Evolutionary conservation across 2,113 vertebrate genomes (phyloP).

Genomic region (Vidua macroura): DNA sequence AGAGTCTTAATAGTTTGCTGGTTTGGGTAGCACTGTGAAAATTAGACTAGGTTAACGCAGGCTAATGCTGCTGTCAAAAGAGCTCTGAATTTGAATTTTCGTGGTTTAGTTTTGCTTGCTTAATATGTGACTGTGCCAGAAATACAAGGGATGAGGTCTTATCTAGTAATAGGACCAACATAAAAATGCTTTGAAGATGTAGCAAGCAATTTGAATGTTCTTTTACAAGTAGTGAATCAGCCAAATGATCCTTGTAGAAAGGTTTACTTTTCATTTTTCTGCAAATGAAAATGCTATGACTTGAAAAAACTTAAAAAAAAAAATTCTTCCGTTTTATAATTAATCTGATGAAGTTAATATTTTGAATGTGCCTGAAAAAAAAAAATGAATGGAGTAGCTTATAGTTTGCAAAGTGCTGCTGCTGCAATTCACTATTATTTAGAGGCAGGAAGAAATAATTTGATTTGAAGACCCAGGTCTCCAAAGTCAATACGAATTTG

Average conservation of each 20-base stretch:
- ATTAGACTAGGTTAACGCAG: neutral
- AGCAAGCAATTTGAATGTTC: neutral
- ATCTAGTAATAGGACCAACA: neutral
- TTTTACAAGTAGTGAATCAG: neutral
- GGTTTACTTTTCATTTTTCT: neutral
- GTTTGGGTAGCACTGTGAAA: neutral
- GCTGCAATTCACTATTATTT: neutral
- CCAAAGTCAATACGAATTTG: neutral
- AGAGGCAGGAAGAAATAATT: neutral
- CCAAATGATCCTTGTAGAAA: neutral
- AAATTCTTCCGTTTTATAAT: neutral
- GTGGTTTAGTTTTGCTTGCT: neutral
- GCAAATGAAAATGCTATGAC: neutral
- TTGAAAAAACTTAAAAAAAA: neutral
- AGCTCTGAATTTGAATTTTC: neutral
- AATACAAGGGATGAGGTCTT: neutral
- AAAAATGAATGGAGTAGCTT: neutral
- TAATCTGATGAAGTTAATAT: neutral
- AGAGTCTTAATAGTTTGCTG: neutral
- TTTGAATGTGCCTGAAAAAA: neutral
- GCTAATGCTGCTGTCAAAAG: neutral
- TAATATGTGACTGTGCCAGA: neutral
- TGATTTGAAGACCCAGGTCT: neutral
- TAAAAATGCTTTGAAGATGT: neutral
- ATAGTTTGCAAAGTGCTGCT: neutral